A percentile compares a stretch with the other conserved stretches of the same genome.
Conservation (phyloP, 2,113 vertebrate genomes). For the Origma solitaria region DNA sequence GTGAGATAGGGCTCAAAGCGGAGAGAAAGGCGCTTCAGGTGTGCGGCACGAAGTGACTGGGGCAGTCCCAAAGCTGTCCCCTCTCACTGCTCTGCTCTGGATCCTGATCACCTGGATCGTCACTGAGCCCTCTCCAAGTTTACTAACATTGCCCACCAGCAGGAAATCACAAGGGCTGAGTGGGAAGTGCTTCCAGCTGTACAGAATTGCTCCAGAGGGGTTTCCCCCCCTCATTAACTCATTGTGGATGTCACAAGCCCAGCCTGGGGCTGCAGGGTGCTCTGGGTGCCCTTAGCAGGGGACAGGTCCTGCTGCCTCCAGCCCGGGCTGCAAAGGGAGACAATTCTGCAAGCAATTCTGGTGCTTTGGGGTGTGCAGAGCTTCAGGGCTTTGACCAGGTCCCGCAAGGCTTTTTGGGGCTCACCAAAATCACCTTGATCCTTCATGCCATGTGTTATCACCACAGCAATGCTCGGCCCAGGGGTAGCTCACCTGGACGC, state of each 20-base stretch:
- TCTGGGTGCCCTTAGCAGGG: not conserved
- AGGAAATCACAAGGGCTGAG: not conserved
- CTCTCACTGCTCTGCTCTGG: accelerated
- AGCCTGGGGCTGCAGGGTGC: not conserved
- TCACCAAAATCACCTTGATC: not conserved
- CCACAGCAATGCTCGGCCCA: not conserved
- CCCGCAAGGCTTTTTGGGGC: not conserved
- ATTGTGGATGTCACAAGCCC: not conserved
- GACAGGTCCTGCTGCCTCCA: not conserved
- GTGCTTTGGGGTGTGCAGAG: not conserved
- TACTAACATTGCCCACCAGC: not conserved
- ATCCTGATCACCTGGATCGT: no score
- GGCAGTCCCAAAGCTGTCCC: not conserved
- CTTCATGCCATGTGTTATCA: not conserved
- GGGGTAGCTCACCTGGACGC: not conserved
- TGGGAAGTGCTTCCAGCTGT: not conserved
- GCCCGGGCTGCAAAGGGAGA: not conserved
- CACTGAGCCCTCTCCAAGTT: not conserved
- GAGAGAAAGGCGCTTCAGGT: not conserved
- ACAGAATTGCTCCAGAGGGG: accelerated
- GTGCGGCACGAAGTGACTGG: accelerated
- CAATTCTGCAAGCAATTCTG: accelerated
- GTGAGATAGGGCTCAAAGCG: not conserved
- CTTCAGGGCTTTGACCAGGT: not conserved
- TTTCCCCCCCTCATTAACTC: not conserved